These are phyloP conservation scores for Procambarus virginalis DNA, from an alignment of 1,140 invertebrate genomes.

Conservation along the genomic window DNA sequence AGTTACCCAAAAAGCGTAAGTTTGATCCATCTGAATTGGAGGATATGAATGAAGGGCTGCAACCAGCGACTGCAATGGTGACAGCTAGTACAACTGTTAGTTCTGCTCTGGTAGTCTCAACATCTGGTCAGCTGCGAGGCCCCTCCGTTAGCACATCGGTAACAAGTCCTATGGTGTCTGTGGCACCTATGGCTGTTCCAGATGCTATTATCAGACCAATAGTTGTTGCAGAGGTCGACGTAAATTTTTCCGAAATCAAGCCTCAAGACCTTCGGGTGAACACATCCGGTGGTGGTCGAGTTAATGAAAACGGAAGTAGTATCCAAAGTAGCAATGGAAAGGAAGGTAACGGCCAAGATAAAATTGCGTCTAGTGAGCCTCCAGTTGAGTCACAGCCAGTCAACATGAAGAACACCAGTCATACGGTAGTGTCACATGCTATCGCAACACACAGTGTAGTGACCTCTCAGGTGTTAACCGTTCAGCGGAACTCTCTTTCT, in stretches of 20 bases:
- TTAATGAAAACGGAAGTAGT: constrained; percentile 26
- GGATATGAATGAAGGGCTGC: constrained; percentile 72
- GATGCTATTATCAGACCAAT: background rate
- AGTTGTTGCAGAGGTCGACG: background rate
- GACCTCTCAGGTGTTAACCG: constrained; percentile 34
- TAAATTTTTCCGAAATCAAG: constrained; percentile 40
- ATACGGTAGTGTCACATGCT: constrained; percentile 21
- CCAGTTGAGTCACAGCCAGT: constrained; percentile 31
- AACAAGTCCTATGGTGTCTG: constrained; percentile 20
- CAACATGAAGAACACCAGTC: constrained; percentile 42
- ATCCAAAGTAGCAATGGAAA: background rate
- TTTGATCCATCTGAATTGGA: constrained; percentile 89
- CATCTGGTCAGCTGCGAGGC: constrained; percentile 15
- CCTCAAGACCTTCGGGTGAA: constrained; percentile 59
- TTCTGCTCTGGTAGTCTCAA: constrained; percentile 19
- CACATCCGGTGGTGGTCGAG: constrained; percentile 2
- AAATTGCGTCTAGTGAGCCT: background rate
- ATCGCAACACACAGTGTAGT: constrained; percentile 16
- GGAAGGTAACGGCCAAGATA: constrained; percentile 29
- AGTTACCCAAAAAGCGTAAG: constrained; percentile 91
- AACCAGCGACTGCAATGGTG: constrained; percentile 29
- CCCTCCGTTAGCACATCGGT: constrained; percentile 29
- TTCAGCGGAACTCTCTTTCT: constrained; percentile 25
- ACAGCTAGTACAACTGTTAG: constrained; percentile 24
- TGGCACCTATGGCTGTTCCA: constrained; percentile 9